Evolutionary conservation across 1,140 invertebrate genomes (phyloP), one percentile per base, ranked within the genome.

Genomic region (Goniozus legneri): DNA sequence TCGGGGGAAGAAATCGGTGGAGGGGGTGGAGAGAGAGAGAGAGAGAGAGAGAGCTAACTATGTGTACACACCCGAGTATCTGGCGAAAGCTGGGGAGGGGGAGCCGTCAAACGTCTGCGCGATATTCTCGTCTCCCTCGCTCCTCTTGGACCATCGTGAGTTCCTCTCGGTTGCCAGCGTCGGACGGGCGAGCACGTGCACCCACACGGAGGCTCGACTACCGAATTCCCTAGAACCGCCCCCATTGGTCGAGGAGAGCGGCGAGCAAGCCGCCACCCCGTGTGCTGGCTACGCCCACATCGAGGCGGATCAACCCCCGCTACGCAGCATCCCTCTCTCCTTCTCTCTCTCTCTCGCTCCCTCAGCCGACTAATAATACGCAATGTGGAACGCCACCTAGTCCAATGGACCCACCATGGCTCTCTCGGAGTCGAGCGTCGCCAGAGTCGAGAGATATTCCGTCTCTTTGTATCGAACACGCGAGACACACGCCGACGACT

Each of bases 321-420:
- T 57, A 41, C 46, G 39, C 13, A 21, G 8, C n/a, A 38, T 43
- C 47, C 20, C 44, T 30, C 27, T 44, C 24, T 49, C 45, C 30
- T 30, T 4, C 24, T 6, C 4, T n/a, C n/a, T n/a, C n/a, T n/a
- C n/a, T n/a, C n/a, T n/a, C n/a, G n/a, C n/a, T n/a, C 4, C 4
- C 24, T 54, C 53, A 52, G 47, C 55, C 53, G 55, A 63, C 65
- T 72, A 72, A 72, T 70, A 72, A 69, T 67, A 71, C 64, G 47
- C 60, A 61, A 65, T 69, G 71, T 67, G n/a, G n/a, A n/a, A n/a
- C n/a, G 65, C 62, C 61, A 67, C 62, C 65, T 62, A 71, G 65
- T 71, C 64, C 62, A 64, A n/a, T n/a, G n/a, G n/a, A n/a, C n/a
- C 62, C 62, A 69, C 68, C 65, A 71, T 73, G 67, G 59, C 54